Evolutionary conservation across 2,113 vertebrate species (phyloP).

Genomic region (Bufo gargarizans): DNA sequence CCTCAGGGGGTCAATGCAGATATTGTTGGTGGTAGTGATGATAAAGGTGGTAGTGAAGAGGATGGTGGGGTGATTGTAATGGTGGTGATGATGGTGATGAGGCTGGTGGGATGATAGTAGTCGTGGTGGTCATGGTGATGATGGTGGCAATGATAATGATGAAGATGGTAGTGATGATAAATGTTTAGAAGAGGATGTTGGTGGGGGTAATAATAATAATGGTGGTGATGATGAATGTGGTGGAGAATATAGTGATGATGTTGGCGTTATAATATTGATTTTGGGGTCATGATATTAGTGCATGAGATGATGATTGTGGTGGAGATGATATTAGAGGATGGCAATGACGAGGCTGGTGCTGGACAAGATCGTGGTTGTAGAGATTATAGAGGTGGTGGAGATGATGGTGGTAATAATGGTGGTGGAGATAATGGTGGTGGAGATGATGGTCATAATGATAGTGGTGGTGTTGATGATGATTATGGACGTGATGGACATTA

Average conservation of each 20-base stretch:
- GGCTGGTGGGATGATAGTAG: neutral
- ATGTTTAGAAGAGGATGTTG: neutral
- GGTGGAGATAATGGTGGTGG: neutral
- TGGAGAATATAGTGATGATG: neutral
- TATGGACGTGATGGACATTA: neutral
- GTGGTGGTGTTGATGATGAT: neutral
- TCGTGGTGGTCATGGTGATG: neutral
- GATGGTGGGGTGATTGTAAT: neutral
- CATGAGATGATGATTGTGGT: too few species aligned
- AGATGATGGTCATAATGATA: neutral
- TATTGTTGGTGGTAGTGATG: neutral
- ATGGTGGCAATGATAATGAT: neutral
- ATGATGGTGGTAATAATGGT: neutral
- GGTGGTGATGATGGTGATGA: neutral
- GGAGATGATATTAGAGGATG: too few species aligned
- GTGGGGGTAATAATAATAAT: neutral
- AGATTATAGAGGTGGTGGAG: too few species aligned
- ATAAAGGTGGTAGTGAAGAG: neutral
- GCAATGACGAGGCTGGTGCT: too few species aligned
- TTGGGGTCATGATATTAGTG: too few species aligned
- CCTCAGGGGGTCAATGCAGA: too few species aligned
- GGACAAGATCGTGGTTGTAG: too few species aligned
- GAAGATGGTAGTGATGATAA: neutral
- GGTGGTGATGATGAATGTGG: neutral
- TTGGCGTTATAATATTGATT: too few species aligned